Conservation (phyloP, 2,888 invertebrate genomes). For the Endotricha flammealis region DNA sequence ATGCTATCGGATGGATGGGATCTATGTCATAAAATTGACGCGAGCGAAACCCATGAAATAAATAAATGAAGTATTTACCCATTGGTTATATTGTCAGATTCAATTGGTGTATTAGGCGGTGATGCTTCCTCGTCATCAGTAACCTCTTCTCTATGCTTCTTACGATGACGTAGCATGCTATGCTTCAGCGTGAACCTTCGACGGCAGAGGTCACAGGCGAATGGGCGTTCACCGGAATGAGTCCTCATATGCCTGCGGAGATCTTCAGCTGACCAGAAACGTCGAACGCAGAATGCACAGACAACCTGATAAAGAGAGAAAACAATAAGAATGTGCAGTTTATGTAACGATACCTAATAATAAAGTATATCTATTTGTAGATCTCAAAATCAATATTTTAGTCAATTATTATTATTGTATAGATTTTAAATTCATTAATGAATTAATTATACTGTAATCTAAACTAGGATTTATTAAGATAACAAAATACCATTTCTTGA, state of each 20-base stretch:
- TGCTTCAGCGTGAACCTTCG: slow-evolving; percentile 95
- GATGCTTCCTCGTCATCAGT: slow-evolving; percentile 76
- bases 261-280: slow-evolving; percentile 97
- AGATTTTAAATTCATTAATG: not conserved
- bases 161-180: slow-evolving; percentile 95
- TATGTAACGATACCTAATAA: too few species aligned
- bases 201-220: slow-evolving; percentile 93
- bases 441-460: too few species aligned
- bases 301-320: slow-evolving; percentile 78
- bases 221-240: slow-evolving; percentile 94
- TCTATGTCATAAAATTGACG: too few species aligned
- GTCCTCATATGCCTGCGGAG: slow-evolving; percentile 95
- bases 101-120: slow-evolving; percentile 63
- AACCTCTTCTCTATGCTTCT: slow-evolving; percentile 85
- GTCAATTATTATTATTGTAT: slow-evolving; percentile 4
- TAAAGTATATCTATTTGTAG: too few species aligned
- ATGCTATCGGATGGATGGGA: too few species aligned
- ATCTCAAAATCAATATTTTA: too few species aligned
- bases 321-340: too few species aligned
- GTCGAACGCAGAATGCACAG: slow-evolving; percentile 94
- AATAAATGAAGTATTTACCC: slow-evolving; percentile 41
- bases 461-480: too few species aligned
- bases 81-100: slow-evolving; percentile 53
- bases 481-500: too few species aligned
- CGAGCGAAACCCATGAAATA: too few species aligned